Evolutionary conservation across 2,113 vertebrate genomes (phyloP), one percentile per base, ranked within the genome.

Genomic region (Datnioides undecimradiatus): DNA sequence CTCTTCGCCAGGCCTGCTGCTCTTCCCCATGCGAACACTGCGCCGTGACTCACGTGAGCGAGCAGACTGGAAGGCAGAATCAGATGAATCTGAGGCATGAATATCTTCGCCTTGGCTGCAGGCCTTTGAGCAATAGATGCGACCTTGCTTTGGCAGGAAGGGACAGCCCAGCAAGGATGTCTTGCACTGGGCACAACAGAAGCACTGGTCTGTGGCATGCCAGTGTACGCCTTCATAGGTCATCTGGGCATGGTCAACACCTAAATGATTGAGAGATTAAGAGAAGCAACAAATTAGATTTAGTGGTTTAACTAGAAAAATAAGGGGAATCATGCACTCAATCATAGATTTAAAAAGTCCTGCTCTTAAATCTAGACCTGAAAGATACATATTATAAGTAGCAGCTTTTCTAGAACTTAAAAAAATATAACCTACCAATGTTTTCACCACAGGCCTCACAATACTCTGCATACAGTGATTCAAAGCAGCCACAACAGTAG

Each of bases 231-330:
- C 97, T 2, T 98, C 97, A 0, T 99, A 98, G 75, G 97, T 98
- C 98, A 99, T 99, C 93, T 99, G 98, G 11, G 97, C 98, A 0
- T 99, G 97, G 88, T 99, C 98, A 21, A 99, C 97, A 59, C 98
- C 98, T 99, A 62, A 49, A 78, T 0, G 16, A 60, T 48, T 2
- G 33, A 9, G 10, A 2, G 25, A 63, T 69, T 19, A 54, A 51
- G 49, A 52, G 3, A 67, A 73, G n/a, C n/a, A n/a, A n/a, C n/a
- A n/a, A n/a, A n/a, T n/a, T n/a, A n/a, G n/a, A n/a, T n/a, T n/a
- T n/a, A n/a, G n/a, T n/a, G n/a, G n/a, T n/a, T n/a, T n/a, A n/a
- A n/a, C n/a, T n/a, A n/a, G n/a, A n/a, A n/a, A n/a, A n/a, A n/a
- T n/a, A n/a, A n/a, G n/a, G n/a, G n/a, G n/a, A n/a, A n/a, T n/a